A percentile compares a stretch with the other conserved stretches of the same genome.
Evolutionary conservation across 2,797 vertebrate genomes (phyloP).

Genomic region (Chiroxiphia lanceolata): DNA sequence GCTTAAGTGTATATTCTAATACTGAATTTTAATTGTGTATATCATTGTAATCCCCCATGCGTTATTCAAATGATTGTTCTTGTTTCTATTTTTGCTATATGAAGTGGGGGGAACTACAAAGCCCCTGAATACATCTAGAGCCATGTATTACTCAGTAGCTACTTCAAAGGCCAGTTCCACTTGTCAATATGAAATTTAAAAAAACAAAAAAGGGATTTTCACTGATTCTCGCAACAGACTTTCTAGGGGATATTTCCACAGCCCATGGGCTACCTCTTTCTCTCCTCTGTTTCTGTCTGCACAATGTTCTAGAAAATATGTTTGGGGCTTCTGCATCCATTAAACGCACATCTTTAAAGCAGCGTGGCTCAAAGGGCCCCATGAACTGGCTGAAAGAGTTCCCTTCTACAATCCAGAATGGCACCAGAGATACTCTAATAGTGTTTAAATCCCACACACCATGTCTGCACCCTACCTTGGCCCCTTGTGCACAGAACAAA

Average conservation of each 20-base stretch:
- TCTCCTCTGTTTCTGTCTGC: neutral
- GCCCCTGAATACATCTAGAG: neutral
- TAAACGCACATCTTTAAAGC: neutral
- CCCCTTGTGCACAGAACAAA: neutral
- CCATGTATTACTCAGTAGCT: neutral
- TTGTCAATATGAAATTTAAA: neutral
- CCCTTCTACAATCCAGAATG: neutral
- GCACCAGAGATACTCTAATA: neutral
- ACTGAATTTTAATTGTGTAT: neutral
- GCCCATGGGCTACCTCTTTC: neutral
- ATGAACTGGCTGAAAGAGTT: neutral
- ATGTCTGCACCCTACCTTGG: neutral
- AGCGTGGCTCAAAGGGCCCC: neutral
- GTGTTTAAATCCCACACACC: neutral
- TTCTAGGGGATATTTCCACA: neutral
- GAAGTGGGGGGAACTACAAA: neutral
- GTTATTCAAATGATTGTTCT: neutral
- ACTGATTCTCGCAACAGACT: neutral
- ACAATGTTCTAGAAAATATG: neutral
- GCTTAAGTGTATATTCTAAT: neutral
- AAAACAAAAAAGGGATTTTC: neutral
- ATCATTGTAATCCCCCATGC: neutral
- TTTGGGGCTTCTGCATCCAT: neutral
- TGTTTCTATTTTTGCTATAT: neutral
- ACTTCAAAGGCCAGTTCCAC: neutral